Evolutionary conservation across 2,888 invertebrate genomes (phyloP).

Genomic region (Mallateleia sp.): DNA sequence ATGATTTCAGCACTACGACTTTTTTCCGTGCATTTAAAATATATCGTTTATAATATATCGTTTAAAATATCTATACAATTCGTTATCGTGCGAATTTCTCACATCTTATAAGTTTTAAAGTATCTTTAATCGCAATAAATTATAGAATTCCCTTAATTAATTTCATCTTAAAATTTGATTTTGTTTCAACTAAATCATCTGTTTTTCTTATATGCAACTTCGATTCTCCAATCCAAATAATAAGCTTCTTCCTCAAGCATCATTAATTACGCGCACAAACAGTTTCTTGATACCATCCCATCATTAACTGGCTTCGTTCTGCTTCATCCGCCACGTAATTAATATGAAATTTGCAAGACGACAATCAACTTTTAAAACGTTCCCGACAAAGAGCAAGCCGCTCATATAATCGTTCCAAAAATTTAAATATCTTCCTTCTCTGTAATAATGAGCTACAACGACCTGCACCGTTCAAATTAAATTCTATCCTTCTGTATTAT

Average conservation of each 20-base stretch:
- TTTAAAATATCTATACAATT: no score
- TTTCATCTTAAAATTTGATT: background rate
- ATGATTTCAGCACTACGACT: no score
- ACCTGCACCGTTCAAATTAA: background rate
- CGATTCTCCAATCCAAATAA: slow-evolving; percentile 7
- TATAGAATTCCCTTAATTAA: background rate
- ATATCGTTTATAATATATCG: no score
- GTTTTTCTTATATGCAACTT: background rate
- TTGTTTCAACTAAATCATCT: background rate
- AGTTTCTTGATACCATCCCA: slow-evolving; percentile 7
- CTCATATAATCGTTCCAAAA: background rate
- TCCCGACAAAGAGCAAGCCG: background rate
- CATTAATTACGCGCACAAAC: slow-evolving; percentile 27
- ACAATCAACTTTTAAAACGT: slow-evolving; percentile 10
- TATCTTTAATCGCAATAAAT: background rate
- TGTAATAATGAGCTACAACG: background rate
- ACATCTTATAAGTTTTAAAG: no score
- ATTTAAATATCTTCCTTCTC: background rate
- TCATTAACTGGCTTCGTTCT: slow-evolving; percentile 7
- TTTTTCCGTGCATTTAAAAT: no score
- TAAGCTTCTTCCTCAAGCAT: slow-evolving; percentile 2
- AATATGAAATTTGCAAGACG: slow-evolving; percentile 8
- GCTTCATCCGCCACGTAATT: background rate
- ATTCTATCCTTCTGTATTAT: background rate
- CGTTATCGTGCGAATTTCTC: no score